Evolutionary conservation across 2,888 invertebrate species (phyloP).

Genomic region (Epicampocera succincta): DNA sequence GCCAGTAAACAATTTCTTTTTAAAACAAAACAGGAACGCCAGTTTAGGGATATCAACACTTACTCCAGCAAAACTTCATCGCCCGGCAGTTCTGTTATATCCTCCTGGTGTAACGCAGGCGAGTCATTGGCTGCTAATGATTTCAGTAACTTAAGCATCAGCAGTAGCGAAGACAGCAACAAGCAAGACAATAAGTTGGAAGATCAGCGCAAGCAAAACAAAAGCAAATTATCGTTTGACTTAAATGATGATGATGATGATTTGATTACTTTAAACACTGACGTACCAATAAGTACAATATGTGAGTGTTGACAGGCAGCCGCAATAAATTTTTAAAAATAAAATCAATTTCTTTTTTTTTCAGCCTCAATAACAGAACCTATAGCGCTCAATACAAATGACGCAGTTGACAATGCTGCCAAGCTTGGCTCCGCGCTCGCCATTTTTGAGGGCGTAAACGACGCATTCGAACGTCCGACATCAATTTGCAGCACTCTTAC

Average conservation of each 20-base stretch:
- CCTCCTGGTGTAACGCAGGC: slow-evolving; percentile 83
- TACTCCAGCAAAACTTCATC: slow-evolving; percentile 77
- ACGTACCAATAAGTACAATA: slow-evolving; percentile 78
- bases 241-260: slow-evolving; percentile 74
- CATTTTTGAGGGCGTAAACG: slow-evolving; percentile 23
- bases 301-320: slow-evolving; percentile 73
- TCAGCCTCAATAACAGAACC: slow-evolving; percentile 73
- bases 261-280: slow-evolving; percentile 76
- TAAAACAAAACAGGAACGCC: slow-evolving; percentile 43
- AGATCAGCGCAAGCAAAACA: slow-evolving; percentile 58
- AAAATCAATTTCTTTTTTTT: not conserved
- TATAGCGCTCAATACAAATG: slow-evolving; percentile 41
- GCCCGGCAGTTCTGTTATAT: slow-evolving; percentile 77
- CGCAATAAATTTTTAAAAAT: not conserved
- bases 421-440: slow-evolving; percentile 19
- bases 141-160: slow-evolving; percentile 83
- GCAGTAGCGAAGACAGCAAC: slow-evolving; percentile 81
- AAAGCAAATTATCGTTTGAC: slow-evolving; percentile 73
- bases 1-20: not conserved
- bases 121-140: slow-evolving; percentile 86
- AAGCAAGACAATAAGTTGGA: slow-evolving; percentile 67
- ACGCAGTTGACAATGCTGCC: slow-evolving; percentile 48
- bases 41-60: slow-evolving; percentile 74
- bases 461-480: slow-evolving; percentile 75
- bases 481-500: slow-evolving; percentile 76